Conservation (phyloP, 2,888 invertebrate species). For the Drosophila quinaria region DNA sequence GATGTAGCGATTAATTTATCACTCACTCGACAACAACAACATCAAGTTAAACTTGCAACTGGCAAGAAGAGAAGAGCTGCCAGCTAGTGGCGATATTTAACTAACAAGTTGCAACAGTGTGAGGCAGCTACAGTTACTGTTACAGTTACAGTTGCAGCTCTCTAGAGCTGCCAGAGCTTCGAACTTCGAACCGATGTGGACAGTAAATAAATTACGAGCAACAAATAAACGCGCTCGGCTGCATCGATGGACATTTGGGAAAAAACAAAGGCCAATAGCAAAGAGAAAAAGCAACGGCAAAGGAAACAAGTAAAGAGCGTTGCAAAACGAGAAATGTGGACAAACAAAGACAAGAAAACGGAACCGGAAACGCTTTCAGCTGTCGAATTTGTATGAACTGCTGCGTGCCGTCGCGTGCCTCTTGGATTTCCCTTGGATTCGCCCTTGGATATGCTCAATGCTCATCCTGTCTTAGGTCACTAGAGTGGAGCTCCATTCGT, state of each 20-base stretch:
- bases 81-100: slow-evolving; percentile 73
- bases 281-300: slow-evolving; percentile 1
- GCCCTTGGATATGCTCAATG: slow-evolving; percentile 47
- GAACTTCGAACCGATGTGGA: slow-evolving; percentile 64
- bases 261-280: slow-evolving; percentile 20
- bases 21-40: slow-evolving; percentile 68
- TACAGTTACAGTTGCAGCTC: slow-evolving; percentile 16
- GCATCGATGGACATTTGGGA: slow-evolving; percentile 50
- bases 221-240: slow-evolving; percentile 81
- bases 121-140: slow-evolving; percentile 16
- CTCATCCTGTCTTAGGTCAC: slow-evolving; percentile 61
- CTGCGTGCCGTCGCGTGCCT: slow-evolving; percentile 28
- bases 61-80: slow-evolving; percentile 46
- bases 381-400: slow-evolving; percentile 80
- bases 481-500: slow-evolving; percentile 28
- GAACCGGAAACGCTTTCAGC: slow-evolving; percentile 83
- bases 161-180: slow-evolving; percentile 7
- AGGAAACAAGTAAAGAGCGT: slow-evolving; percentile 36
- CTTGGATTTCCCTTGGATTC: not conserved
- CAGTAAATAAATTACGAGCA: slow-evolving; percentile 83
- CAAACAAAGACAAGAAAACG: slow-evolving; percentile 84
- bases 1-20: slow-evolving; percentile 85
- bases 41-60: slow-evolving; percentile 23
- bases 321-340: slow-evolving; percentile 53
- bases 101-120: slow-evolving; percentile 67